Conservation (phyloP, 1,140 invertebrate species). For the Melitaea cinxia region DNA sequence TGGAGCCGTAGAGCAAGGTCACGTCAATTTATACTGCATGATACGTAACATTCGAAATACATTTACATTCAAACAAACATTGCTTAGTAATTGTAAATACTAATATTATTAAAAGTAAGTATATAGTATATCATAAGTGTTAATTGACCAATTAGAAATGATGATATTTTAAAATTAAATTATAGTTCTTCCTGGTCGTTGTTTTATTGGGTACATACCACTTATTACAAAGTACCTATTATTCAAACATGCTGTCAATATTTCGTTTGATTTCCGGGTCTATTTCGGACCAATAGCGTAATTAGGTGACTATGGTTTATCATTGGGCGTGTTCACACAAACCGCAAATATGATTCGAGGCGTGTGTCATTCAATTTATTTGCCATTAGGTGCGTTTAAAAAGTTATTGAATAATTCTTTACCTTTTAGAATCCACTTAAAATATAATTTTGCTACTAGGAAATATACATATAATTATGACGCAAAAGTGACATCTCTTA, state of each 20-base stretch:
- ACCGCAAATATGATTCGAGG: conserved; percentile 15
- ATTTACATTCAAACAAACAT: not conserved
- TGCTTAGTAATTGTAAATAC: not conserved
- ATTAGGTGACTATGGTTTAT: conserved; percentile 25
- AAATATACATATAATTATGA: not conserved
- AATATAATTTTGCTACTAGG: not conserved
- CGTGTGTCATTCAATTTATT: conserved; percentile 15
- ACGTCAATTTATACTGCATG: conserved; percentile 23
- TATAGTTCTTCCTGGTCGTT: no score
- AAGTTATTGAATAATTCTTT: not conserved
- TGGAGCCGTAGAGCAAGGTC: conserved; percentile 24
- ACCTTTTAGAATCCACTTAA: not conserved
- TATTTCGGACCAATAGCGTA: conserved; percentile 32
- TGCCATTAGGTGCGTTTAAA: not conserved
- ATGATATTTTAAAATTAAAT: not conserved
- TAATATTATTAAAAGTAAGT: not conserved
- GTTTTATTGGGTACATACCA: no score
- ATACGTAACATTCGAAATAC: conserved; percentile 13
- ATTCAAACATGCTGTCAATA: no score
- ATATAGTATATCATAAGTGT: not conserved
- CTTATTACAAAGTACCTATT: no score
- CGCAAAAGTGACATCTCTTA: not conserved
- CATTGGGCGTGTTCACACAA: conserved; percentile 26
- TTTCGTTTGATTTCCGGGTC: conserved; percentile 16
- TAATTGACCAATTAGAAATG: not conserved